Evolutionary conservation across 1,140 invertebrate species (phyloP), one percentile per base, ranked within the genome.

Genomic region (Drosophila arawakana): DNA sequence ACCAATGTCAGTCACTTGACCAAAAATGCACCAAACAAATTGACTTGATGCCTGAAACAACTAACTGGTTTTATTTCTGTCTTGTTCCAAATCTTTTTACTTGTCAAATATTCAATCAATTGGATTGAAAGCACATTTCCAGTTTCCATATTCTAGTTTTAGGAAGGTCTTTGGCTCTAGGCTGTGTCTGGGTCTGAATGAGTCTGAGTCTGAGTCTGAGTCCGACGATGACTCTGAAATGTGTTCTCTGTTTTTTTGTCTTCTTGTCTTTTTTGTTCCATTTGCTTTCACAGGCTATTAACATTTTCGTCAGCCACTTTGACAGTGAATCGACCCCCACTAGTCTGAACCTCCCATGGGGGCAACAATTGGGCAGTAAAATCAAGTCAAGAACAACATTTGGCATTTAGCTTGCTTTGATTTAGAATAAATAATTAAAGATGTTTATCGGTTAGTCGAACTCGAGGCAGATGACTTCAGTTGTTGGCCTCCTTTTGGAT

Each of bases 391-490:
- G 54, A 9, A 18, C n/a, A 44, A 52, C 73, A 60, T 83, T 83
- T 86, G 83, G 73, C 83, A 86, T 86, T 86, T 86, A 66, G 30
- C 49, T 54, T 50, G 52, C 73, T 82, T 88, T 77, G 82, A 85
- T 82, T 86, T 77, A 74, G 62, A 72, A 67, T 86, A 67, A 86
- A 86, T 86, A 86, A 86, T 86, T 86, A 88, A 88, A 81, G 83
- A 88, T 86, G 61, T 54, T 35, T 74, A 88, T 86, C 82, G 52
- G 34, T 66, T 43, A 65, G 61, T 46, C 54, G 37, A 30, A 63
- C 39, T 55, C 39, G 11, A 57, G 57, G 60, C 81, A 71, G 61
- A 55, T 68, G 65, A 79, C 59, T 81, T 68, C 78, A 57, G 58
- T 15, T 21, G 58, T 52, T 73, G 70, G 70, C 70, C 55, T 67